Base-by-base conservation (phyloP, 1,140 invertebrate species). In the Rhyzopertha dominica region DNA sequence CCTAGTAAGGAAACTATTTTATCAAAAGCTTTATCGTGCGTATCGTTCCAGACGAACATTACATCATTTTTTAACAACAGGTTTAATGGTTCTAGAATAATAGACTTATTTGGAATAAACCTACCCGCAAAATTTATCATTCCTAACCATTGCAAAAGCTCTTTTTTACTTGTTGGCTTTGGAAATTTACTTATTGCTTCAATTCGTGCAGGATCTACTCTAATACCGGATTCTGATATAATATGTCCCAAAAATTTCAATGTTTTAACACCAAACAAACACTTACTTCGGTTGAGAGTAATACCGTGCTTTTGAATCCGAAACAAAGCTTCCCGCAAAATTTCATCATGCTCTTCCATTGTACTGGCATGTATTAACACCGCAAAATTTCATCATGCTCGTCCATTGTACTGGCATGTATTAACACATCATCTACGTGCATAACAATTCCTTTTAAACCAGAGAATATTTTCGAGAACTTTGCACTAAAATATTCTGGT, bases 341-440 rank as follows among this genome's bases (percentile, higher is more conserved):
- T 46, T 23, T 16, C 19, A 23, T 58, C 14, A 34, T 66, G 62
- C 28, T 61, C 38, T 26, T 61, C 51, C 8, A 56, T 37, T 1
- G 55, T 47, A 0, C 46, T 24, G 1, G 51, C 46, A 32, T 55
- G 42, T n/a, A n/a, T n/a, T n/a, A n/a, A n/a, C n/a, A n/a, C n/a
- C n/a, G n/a, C n/a, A 67, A 39, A 7, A 36, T 46, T 23, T 16
- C 19, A 23, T 58, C 14, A 34, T 66, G 62, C 28, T 61, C 38
- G 23, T 61, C 51, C 8, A 56, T 37, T 1, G 55, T 47, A 0
- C 46, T 24, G 1, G 51, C 46, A 32, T 55, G 42, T 8, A 66
- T 49, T 7, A 63, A 14, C 8, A 67, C 37, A 41, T 68, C 64
- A 29, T 66, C 62, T 3, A 61, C 36, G 18, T 64, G 51, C 14